Conservation (phyloP, 1,140 invertebrate genomes). For the Phthorimaea operculella region DNA sequence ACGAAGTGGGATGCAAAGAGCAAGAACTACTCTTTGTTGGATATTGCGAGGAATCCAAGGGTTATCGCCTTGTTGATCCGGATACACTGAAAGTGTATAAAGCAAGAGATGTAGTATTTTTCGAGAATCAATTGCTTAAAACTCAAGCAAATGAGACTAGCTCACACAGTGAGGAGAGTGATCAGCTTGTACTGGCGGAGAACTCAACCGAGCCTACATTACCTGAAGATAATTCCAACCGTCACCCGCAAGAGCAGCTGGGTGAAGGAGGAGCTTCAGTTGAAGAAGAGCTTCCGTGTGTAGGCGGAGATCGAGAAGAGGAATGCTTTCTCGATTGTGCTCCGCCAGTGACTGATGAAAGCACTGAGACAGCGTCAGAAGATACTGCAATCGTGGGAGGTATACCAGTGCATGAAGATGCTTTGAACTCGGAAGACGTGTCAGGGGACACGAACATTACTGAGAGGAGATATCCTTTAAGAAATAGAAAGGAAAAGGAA, state of each 20-base stretch:
- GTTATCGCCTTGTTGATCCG: background rate
- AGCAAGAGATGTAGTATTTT: constrained; percentile 1
- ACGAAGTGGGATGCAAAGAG: constrained; percentile 18
- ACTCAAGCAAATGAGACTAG: background rate
- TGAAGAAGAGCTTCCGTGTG: background rate
- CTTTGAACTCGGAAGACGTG: background rate
- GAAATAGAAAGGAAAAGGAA: background rate
- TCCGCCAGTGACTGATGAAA: background rate
- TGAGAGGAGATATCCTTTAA: background rate
- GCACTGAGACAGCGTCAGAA: background rate
- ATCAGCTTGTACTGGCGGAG: background rate
- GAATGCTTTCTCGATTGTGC: background rate
- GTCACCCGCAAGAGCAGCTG: background rate
- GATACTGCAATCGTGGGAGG: background rate
- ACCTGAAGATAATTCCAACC: background rate
- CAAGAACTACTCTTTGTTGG: background rate
- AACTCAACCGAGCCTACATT: background rate
- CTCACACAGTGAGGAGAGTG: background rate
- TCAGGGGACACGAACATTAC: background rate
- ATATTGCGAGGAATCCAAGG: background rate
- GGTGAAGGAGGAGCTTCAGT: background rate
- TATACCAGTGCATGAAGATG: background rate
- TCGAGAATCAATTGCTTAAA: background rate
- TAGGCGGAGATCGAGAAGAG: background rate
- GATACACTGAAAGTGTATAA: background rate